These are phyloP conservation scores for Orthosia gracilis DNA, from an alignment of 2,888 invertebrate species.

Conservation along the genomic window DNA sequence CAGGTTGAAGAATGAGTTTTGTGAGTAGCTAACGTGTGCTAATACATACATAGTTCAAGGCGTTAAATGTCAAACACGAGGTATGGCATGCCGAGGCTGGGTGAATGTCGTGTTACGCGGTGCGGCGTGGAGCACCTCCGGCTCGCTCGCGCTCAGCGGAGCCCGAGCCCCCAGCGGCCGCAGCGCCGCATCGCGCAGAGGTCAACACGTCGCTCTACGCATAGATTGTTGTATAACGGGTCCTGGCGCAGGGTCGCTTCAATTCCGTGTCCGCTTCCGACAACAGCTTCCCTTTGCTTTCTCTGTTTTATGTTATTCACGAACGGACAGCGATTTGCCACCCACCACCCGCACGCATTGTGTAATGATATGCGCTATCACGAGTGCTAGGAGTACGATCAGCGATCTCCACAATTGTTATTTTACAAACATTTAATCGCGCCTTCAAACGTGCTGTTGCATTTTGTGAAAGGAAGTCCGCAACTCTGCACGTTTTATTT, in stretches of 20 bases:
- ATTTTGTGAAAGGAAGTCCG: conserved; percentile 73
- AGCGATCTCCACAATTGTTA: conserved; percentile 22
- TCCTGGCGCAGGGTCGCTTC: conserved; percentile 82
- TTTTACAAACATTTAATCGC: conserved; percentile 51
- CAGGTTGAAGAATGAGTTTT: conserved; percentile 52
- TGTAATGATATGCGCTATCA: conserved; percentile 68
- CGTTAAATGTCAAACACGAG: conserved; percentile 78
- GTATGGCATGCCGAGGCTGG: conserved; percentile 74
- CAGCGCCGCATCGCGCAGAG: conserved; percentile 71
- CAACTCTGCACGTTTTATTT: conserved; percentile 62
- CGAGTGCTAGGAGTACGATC: conserved; percentile 51
- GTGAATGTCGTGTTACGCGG: conserved; percentile 71
- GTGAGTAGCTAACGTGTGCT: conserved; percentile 44
- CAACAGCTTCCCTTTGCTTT: conserved; percentile 80
- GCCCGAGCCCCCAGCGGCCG: conserved; percentile 46
- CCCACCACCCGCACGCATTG: conserved; percentile 46
- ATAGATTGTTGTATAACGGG: conserved; percentile 85
- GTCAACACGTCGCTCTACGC: conserved; percentile 81
- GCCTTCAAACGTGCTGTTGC: conserved; percentile 63
- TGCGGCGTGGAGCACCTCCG: conserved; percentile 61
- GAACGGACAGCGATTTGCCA: conserved; percentile 44
- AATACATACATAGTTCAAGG: conserved; percentile 70
- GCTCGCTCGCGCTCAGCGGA: conserved; percentile 45
- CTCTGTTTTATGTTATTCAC: conserved; percentile 81
- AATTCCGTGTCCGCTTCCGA: conserved; percentile 89